Conservation (phyloP, 1,140 invertebrate genomes). For the Thrips palmi region DNA sequence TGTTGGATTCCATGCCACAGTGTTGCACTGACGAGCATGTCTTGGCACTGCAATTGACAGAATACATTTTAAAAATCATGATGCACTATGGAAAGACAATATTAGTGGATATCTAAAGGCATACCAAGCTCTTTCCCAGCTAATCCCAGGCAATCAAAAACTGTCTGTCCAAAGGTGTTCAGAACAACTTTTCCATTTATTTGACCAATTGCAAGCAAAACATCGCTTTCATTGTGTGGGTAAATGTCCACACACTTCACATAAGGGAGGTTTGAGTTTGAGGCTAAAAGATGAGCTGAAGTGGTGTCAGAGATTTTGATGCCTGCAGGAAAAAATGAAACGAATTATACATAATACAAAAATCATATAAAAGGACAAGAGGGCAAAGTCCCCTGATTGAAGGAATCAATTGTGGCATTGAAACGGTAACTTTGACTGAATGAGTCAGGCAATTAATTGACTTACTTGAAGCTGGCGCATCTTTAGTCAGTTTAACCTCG, state of each 20-base stretch:
- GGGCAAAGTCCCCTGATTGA: neutral
- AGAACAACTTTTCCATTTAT: slow-evolving; percentile 69
- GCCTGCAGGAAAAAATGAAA: slow-evolving; percentile 27
- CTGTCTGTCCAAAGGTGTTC: slow-evolving; percentile 53
- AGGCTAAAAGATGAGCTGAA: slow-evolving; percentile 43
- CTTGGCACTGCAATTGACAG: slow-evolving; percentile 43
- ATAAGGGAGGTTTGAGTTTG: slow-evolving; percentile 43
- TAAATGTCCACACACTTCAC: slow-evolving; percentile 64
- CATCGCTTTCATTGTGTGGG: slow-evolving; percentile 46
- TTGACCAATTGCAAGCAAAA: slow-evolving; percentile 66
- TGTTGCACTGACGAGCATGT: slow-evolving; percentile 65
- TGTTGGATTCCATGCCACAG: slow-evolving; percentile 75
- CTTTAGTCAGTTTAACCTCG: slow-evolving; percentile 23
- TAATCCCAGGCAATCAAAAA: slow-evolving; percentile 41
- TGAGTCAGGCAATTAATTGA: no score
- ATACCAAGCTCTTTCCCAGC: slow-evolving; percentile 61
- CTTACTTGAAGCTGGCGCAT: slow-evolving; percentile 2
- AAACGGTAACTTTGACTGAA: no score
- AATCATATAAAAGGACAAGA: neutral
- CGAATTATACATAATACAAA: slow-evolving; percentile 6
- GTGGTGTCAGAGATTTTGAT: slow-evolving; percentile 44
- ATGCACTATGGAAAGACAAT: no score
- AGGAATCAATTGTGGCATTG: neutral
- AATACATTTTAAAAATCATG: no score
- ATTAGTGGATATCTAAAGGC: no score